phyloP scores from a whole-genome alignment of 2,113 vertebrate species.

The Seriola aureovittata region DNA sequence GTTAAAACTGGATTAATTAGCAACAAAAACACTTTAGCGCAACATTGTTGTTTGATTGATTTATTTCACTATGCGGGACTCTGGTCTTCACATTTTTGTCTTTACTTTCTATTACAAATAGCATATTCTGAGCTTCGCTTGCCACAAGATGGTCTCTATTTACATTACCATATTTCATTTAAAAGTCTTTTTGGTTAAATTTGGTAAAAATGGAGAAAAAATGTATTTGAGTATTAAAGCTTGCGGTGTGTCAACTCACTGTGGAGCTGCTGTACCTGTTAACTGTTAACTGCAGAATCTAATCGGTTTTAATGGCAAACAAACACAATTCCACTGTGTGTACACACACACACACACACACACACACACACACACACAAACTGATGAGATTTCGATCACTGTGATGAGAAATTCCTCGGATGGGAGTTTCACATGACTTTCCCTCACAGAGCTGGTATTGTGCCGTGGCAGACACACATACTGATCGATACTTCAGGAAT shows the following conservation, averaged over 20 bases:
- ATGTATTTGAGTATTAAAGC: background rate
- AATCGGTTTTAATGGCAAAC: conserved; percentile 26
- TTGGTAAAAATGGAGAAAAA: too few species aligned
- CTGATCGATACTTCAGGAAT: conserved; percentile 64
- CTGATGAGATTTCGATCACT: conserved; percentile 7
- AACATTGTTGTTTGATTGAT: too few species aligned
- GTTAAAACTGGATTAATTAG: too few species aligned
- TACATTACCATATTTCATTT: too few species aligned
- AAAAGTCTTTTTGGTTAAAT: too few species aligned
- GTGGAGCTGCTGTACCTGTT: background rate
- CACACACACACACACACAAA: conserved; percentile 4
- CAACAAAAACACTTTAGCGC: too few species aligned
- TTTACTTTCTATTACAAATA: too few species aligned
- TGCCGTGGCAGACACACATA: conserved; percentile 19
- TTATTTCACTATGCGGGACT: too few species aligned
- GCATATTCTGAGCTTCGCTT: too few species aligned
- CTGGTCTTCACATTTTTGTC: too few species aligned
- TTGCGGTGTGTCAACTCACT: background rate
- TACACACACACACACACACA: background rate
- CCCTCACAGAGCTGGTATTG: conserved; percentile 54
- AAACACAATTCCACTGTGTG: conserved; percentile 23
- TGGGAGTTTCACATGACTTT: conserved; percentile 35
- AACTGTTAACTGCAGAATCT: background rate
- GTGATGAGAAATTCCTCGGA: background rate
- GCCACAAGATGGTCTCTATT: too few species aligned